Evolutionary conservation across 30 jellyfish, hydroid and myxozoan species (phyloP).

Genomic region (Clytia hemisphaerica): DNA sequence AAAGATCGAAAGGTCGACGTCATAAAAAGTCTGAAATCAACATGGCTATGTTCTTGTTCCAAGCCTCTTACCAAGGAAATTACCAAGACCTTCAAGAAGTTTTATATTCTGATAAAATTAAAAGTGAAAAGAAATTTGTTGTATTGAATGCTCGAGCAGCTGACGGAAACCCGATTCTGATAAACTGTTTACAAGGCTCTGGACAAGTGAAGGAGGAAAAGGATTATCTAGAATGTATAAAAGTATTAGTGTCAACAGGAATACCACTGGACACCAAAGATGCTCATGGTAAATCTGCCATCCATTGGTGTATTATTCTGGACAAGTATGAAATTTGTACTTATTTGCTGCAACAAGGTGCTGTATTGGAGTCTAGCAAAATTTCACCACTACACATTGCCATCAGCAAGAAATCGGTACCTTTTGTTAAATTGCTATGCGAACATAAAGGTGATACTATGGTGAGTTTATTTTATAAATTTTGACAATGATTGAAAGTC

Average conservation of each 20-base stretch:
- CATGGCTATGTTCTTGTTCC: constrained; percentile 2
- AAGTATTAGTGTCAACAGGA: not conserved
- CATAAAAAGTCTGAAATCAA: constrained; percentile 10
- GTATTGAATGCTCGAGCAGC: constrained; percentile 21
- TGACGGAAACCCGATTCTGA: constrained; percentile 13
- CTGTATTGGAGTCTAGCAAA: not conserved
- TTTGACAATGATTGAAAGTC: too few relatives aligned
- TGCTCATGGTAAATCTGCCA: not conserved
- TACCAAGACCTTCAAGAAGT: constrained; percentile 16
- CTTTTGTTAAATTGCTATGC: constrained; percentile 1
- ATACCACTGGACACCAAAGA: constrained; percentile 1
- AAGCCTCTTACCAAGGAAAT: constrained; percentile 13
- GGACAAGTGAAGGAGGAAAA: not conserved
- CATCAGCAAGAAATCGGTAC: not conserved
- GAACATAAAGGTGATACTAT: too few relatives aligned
- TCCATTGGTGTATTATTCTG: not conserved
- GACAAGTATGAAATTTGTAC: constrained; percentile 9
- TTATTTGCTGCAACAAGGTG: constrained; percentile 9
- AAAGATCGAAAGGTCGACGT: constrained; percentile 2
- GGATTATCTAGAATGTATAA: constrained; percentile 6
- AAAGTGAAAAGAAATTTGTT: not conserved
- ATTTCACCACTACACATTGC: constrained; percentile 11
- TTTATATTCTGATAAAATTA: constrained; percentile 8
- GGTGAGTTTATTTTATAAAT: too few relatives aligned
- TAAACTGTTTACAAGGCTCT: constrained; percentile 3